These are phyloP conservation scores for Polylopha cassiicola DNA, from an alignment of 2,888 invertebrate genomes.

Conservation along the genomic window DNA sequence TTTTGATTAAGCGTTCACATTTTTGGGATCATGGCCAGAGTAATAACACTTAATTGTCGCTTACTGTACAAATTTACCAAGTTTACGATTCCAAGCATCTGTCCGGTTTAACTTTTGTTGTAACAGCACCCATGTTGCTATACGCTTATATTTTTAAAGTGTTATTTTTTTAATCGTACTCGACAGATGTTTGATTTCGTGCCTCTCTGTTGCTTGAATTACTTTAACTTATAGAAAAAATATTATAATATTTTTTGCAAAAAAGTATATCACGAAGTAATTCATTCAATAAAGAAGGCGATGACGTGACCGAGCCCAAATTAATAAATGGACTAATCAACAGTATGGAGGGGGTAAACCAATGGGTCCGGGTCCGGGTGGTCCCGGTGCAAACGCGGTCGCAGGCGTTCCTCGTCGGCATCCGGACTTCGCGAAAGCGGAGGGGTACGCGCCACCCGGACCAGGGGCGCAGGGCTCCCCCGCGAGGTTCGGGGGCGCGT, in stretches of 20 bases:
- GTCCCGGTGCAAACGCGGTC: conserved; percentile 29
- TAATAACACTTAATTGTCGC: conserved; percentile 44
- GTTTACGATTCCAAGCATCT: not conserved
- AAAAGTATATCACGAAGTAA: too few species aligned
- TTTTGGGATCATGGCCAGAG: conserved; percentile 63
- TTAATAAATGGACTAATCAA: conserved; percentile 17
- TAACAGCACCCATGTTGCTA: too few species aligned
- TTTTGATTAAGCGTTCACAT: conserved; percentile 41
- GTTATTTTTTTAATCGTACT: too few species aligned
- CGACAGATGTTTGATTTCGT: not conserved
- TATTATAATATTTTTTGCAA: too few species aligned
- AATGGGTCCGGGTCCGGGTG: conserved; percentile 76
- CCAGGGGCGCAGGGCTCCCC: too few species aligned
- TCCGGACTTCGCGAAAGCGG: conserved; percentile 86
- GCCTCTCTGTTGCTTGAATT: not conserved
- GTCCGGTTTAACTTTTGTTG: too few species aligned
- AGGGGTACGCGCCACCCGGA: conserved; percentile 58
- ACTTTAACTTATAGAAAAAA: too few species aligned
- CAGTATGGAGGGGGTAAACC: conserved; percentile 63
- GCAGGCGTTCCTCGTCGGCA: conserved; percentile 84
- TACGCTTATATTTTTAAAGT: too few species aligned
- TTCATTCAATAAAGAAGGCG: not conserved
- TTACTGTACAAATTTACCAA: conserved; percentile 26
- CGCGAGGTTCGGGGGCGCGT: conserved; percentile 36
- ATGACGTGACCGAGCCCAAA: not conserved